Evolutionary conservation across 2,888 invertebrate genomes (phyloP).

Genomic region (Adelognathus sp.): DNA sequence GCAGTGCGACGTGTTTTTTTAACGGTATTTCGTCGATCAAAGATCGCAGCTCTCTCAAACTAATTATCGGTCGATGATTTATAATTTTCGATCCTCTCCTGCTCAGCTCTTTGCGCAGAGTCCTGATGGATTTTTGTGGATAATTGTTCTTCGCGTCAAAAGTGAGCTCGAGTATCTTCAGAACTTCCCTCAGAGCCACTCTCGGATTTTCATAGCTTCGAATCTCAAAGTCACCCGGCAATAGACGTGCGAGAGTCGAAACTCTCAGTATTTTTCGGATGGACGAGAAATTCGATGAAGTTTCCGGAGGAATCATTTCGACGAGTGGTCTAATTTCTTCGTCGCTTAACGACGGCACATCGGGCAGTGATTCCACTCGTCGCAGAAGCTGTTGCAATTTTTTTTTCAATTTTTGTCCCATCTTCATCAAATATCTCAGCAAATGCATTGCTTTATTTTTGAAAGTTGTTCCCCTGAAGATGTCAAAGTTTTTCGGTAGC

Average conservation of each 20-base stretch:
- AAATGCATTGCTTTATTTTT: neutral
- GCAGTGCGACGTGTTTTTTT: neutral
- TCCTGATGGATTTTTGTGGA: neutral
- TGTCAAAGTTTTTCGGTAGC: neutral
- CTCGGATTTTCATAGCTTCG: neutral
- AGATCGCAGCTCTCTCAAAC: neutral
- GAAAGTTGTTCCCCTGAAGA: neutral
- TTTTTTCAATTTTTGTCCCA: neutral
- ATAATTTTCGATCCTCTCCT: neutral
- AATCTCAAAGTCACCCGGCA: slow-evolving; percentile 34
- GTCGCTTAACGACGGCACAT: slow-evolving; percentile 23
- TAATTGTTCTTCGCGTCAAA: neutral
- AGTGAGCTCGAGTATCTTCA: slow-evolving; percentile 9
- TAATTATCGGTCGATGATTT: neutral
- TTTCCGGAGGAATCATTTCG: slow-evolving; percentile 11
- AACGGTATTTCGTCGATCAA: neutral
- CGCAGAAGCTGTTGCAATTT: slow-evolving; percentile 12
- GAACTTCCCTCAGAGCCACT: slow-evolving; percentile 13
- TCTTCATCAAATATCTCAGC: neutral
- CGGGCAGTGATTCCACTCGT: slow-evolving; percentile 4
- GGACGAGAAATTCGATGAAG: slow-evolving; percentile 9
- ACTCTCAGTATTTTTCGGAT: slow-evolving; percentile 22
- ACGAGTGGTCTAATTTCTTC: slow-evolving; percentile 28
- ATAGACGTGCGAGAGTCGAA: slow-evolving; percentile 1
- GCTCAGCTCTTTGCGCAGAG: neutral